These are phyloP conservation scores for Pristionchus exspectatus DNA, from an alignment of 2,888 invertebrate genomes.

Conservation along the genomic window DNA sequence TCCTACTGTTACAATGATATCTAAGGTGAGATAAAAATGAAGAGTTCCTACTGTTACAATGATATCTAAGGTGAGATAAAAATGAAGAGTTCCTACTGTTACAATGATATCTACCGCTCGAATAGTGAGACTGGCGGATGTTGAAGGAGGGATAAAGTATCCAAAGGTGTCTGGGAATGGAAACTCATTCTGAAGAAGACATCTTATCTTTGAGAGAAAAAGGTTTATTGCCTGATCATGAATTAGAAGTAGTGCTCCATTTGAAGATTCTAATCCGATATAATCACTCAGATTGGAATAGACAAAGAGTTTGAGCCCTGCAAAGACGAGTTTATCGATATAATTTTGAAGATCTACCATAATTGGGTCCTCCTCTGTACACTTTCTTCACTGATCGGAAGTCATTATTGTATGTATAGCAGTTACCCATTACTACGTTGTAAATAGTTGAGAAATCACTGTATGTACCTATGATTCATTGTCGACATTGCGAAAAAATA, in stretches of 20 bases:
- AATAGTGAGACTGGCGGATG: constrained; percentile 12
- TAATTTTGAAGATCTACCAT: not conserved
- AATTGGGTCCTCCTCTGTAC: constrained; percentile 41
- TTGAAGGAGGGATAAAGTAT: constrained; percentile 18
- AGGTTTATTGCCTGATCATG: constrained; percentile 35
- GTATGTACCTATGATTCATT: not conserved
- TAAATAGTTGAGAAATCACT: constrained; percentile 44
- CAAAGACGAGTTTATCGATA: not conserved
- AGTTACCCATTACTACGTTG: constrained; percentile 33
- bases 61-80: not conserved
- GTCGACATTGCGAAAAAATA: not conserved
- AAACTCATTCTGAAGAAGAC: not conserved
- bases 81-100: not conserved
- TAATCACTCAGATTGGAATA: constrained; percentile 47
- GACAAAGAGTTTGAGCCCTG: constrained; percentile 49
- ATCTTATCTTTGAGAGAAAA: not conserved
- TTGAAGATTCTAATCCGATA: not conserved
- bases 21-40: not conserved
- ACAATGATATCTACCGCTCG: not conserved
- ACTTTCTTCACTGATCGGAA: constrained; percentile 35
- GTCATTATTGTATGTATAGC: constrained; percentile 37
- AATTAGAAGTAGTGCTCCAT: constrained; percentile 35
- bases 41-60: not conserved
- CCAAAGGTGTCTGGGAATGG: constrained; percentile 52
- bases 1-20: not conserved